phyloP scores from a whole-genome alignment of 2,888 invertebrate genomes.

The Trilocha varians region DNA sequence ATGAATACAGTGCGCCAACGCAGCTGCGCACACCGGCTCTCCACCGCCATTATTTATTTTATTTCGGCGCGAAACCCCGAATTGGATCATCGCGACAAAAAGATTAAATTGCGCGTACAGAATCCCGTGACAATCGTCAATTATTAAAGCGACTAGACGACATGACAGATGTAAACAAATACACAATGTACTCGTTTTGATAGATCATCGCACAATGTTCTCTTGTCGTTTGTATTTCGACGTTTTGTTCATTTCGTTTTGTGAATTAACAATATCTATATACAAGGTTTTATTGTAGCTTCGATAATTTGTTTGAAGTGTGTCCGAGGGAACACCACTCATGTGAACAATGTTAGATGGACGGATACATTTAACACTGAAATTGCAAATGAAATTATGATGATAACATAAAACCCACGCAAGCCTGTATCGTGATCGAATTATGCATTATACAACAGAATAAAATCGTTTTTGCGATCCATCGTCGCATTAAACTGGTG shows the following conservation, averaged over 20 bases:
- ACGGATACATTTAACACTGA: too few species aligned
- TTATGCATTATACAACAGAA: too few species aligned
- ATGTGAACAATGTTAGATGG: too few species aligned
- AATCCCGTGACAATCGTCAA: conserved; percentile 64
- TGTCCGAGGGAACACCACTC: too few species aligned
- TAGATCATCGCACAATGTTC: conserved; percentile 23
- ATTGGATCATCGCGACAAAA: conserved; percentile 68
- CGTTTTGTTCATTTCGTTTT: background rate
- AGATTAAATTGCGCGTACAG: conserved; percentile 68
- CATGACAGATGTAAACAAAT: conserved; percentile 66
- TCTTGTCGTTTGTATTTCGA: conserved; percentile 8
- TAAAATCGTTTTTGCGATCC: too few species aligned
- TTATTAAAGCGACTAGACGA: conserved; percentile 50
- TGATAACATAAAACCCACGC: too few species aligned
- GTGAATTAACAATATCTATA: background rate
- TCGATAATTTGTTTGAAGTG: too few species aligned
- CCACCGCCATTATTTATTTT: conserved; percentile 68
- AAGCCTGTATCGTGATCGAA: too few species aligned
- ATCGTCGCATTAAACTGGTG: too few species aligned
- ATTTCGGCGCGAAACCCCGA: conserved; percentile 66
- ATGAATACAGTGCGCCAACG: conserved; percentile 54
- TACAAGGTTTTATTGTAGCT: too few species aligned
- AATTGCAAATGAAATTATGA: too few species aligned
- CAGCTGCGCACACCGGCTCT: conserved; percentile 50
- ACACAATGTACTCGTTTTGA: conserved; percentile 38